phyloP scores from a whole-genome alignment of 1,140 invertebrate genomes.

The Archivesica marissinica region DNA sequence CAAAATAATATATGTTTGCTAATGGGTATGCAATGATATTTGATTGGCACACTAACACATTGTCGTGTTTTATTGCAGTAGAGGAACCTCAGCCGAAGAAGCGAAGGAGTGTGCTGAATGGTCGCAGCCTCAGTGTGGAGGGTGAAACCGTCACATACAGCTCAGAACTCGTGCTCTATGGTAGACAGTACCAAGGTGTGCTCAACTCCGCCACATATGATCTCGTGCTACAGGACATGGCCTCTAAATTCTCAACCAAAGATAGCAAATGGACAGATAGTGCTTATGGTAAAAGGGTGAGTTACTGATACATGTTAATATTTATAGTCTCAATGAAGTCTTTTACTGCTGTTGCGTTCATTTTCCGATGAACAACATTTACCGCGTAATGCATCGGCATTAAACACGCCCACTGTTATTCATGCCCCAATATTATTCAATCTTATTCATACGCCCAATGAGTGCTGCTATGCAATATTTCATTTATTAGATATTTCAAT shows the following conservation, averaged over 20 bases:
- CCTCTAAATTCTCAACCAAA: slow-evolving; percentile 37
- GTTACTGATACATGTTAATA: no score
- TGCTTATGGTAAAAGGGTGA: slow-evolving; percentile 32
- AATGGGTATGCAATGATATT: no score
- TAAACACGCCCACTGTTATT: no score
- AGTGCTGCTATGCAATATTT: no score
- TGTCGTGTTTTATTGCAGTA: background rate
- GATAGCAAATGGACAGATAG: slow-evolving; percentile 20
- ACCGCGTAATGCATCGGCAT: no score
- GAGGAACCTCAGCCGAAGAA: slow-evolving; percentile 42
- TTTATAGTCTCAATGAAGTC: no score
- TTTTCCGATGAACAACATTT: no score
- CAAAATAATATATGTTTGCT: no score
- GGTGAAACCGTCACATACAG: slow-evolving; percentile 25
- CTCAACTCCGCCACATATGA: slow-evolving; percentile 38
- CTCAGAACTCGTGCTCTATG: slow-evolving; percentile 29
- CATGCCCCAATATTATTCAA: no score
- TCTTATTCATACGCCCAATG: no score
- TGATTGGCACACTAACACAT: background rate
- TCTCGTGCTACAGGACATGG: slow-evolving; percentile 35
- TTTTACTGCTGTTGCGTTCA: no score
- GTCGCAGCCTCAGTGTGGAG: slow-evolving; percentile 20
- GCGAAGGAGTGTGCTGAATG: background rate
- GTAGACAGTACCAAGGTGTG: slow-evolving; percentile 6
- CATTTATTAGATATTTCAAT: no score